phyloP scores from a whole-genome alignment of 2,113 vertebrate genomes.

The Laticauda laticaudata region DNA sequence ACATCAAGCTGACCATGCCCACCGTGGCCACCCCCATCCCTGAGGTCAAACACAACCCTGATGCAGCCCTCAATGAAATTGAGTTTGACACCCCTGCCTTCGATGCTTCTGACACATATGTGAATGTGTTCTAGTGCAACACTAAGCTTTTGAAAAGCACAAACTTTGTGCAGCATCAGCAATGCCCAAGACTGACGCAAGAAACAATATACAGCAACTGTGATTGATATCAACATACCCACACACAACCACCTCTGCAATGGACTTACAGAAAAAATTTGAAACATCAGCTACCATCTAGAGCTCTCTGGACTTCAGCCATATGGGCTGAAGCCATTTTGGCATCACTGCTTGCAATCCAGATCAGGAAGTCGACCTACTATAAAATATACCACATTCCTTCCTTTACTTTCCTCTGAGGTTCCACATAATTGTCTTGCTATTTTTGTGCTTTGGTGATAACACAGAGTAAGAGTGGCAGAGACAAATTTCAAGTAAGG shows the following conservation, averaged over 20 bases:
- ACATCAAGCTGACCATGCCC: no score
- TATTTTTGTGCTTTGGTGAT: background rate
- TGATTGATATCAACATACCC: background rate
- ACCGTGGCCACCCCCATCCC: no score
- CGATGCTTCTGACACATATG: background rate
- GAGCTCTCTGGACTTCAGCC: background rate
- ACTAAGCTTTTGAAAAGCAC: background rate
- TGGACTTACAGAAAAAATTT: background rate
- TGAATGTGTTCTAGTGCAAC: background rate
- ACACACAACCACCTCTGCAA: background rate
- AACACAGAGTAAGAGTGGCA: background rate
- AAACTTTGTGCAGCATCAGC: background rate
- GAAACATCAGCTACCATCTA: background rate
- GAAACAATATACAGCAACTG: background rate
- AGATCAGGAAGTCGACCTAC: background rate
- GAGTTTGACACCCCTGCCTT: no score
- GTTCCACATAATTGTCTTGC: background rate
- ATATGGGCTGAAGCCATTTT: background rate
- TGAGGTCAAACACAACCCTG: no score
- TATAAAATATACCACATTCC: background rate
- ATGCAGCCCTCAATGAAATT: no score
- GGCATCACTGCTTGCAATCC: background rate
- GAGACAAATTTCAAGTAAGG: background rate
- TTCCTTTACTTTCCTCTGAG: background rate
- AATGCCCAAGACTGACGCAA: background rate